Evolutionary conservation across 2,113 vertebrate genomes (phyloP).

Genomic region (Melospiza georgiana): DNA sequence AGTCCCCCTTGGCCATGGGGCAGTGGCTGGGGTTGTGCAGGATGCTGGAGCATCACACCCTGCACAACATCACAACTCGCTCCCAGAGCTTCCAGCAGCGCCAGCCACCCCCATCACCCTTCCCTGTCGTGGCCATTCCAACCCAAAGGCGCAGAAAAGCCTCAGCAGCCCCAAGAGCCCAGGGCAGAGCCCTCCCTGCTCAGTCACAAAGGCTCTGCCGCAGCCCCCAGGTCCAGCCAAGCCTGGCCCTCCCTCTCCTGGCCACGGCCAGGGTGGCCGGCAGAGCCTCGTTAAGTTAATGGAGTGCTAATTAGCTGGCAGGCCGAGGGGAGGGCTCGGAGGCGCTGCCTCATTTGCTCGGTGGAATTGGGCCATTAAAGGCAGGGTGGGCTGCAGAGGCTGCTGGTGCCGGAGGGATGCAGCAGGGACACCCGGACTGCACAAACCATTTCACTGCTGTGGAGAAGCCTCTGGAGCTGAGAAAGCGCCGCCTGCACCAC

Average conservation of each 20-base stretch:
- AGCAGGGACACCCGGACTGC: neutral
- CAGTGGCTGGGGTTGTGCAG: rapidly evolving
- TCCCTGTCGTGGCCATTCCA: neutral
- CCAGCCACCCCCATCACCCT: rapidly evolving
- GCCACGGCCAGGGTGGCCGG: neutral
- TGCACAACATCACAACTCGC: rapidly evolving
- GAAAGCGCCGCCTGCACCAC: rapidly evolving
- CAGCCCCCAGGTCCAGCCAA: neutral
- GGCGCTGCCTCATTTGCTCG: conserved; percentile 54
- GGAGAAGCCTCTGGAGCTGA: neutral
- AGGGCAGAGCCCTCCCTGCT: neutral
- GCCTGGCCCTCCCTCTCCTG: neutral
- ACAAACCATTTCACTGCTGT: rapidly evolving
- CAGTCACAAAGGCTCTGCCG: neutral
- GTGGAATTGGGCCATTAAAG: conserved; percentile 51
- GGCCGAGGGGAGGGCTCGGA: conserved; percentile 26
- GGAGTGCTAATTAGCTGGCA: conserved; percentile 69
- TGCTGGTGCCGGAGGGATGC: neutral
- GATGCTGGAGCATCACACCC: neutral
- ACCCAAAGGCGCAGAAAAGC: neutral
- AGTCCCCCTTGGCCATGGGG: rapidly evolving
- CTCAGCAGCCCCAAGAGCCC: neutral
- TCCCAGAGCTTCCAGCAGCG: rapidly evolving
- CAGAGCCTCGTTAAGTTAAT: conserved; percentile 69
- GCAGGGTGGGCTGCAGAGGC: neutral